Evolutionary conservation across 1,140 invertebrate genomes (phyloP).

Genomic region (Arion vulgaris): DNA sequence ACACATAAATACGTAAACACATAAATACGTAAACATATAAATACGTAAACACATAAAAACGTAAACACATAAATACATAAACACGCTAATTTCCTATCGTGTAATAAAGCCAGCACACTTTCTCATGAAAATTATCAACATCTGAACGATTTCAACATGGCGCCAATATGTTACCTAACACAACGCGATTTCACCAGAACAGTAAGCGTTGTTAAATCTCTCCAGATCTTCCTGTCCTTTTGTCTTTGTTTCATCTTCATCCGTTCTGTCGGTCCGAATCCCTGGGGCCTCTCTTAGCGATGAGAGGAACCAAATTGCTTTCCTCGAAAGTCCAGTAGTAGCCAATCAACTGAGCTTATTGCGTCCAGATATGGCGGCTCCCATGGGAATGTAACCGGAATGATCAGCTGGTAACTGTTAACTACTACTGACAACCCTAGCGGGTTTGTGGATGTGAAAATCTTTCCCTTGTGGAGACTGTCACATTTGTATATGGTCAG

Average conservation of each 20-base stretch:
- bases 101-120: background rate
- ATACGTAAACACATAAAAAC: too few relatives aligned
- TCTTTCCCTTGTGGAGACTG: background rate
- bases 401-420: conserved; percentile 10
- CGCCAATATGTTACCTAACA: background rate
- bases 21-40: too few relatives aligned
- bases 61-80: too few relatives aligned
- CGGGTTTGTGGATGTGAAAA: background rate
- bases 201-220: conserved; percentile 1
- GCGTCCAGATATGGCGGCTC: conserved; percentile 17
- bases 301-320: conserved; percentile 27
- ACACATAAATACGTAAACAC: too few relatives aligned
- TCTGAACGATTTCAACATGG: background rate
- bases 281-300: conserved; percentile 1
- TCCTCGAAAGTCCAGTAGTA: conserved; percentile 15
- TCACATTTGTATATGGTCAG: background rate
- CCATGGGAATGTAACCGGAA: background rate
- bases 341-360: conserved; percentile 22
- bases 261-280: background rate
- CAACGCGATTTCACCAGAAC: background rate
- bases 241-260: conserved; percentile 2
- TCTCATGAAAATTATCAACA: background rate
- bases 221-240: background rate
- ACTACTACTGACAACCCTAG: background rate
- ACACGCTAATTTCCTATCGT: too few relatives aligned